Base-by-base conservation (phyloP, 2,113 vertebrate genomes). In the Ovis aries region DNA sequence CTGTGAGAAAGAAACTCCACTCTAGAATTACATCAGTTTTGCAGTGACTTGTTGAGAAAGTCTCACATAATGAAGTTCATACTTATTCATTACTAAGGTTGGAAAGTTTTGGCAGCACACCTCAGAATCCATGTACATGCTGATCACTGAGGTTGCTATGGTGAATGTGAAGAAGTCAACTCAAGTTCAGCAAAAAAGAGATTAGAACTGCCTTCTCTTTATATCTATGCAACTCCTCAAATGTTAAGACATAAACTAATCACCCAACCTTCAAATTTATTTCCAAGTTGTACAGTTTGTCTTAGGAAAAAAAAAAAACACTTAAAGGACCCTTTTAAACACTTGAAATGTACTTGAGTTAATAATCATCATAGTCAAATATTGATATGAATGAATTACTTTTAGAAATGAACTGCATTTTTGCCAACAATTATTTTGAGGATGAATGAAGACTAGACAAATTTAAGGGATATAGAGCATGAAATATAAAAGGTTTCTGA, bases 141-240 rank as follows among this genome's bases (percentile, higher is more conserved):
- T 95, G 90, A 55, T 97, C 92, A 88, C 4, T 53, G 77, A 87
- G 94, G 95, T 55, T 98, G 96, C 94, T 64, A 52, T 11, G 7
- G 90, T 31, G 90, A 92, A 74, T 52, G 88, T 98, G 94, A 94
- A 96, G 33, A 84, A 97, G 82, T 36, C 96, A 88, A 89, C 53
- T 96, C 71, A 88, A 90, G 98, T 98, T 93, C 97, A 98, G 40
- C 6, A 85, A 91, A 0, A 7, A 71, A 89, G 88, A 96, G 29
- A 90, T 45, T 27, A 59, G 94, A 98, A 95, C 45, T 48, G 59
- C 90, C 45, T 77, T 67, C 81, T 60, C 45, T 92, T 91, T 36
- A 27, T 50, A 45, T 19, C 43, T 48, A 60, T 10, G 62, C 40
- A 94, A 86, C 92, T 90, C 27, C n/a, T 84, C 87, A 91, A 82